A percentile compares a stretch with the other conserved stretches of the same genome.
These are phyloP conservation scores for Diabrotica virgifera DNA, from an alignment of 1,140 invertebrate genomes.

Conservation along the genomic window DNA sequence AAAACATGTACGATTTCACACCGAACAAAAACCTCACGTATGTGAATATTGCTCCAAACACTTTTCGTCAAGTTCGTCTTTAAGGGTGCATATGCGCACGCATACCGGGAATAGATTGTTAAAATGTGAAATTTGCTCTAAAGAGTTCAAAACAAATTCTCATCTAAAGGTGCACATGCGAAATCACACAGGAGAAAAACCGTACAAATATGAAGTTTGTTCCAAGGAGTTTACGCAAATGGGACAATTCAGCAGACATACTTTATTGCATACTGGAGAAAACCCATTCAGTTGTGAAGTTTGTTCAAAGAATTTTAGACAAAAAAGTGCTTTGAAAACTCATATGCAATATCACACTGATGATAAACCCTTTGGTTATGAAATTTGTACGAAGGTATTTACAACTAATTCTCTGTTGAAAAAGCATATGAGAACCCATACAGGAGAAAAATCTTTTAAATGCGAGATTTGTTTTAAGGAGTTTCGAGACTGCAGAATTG, in stretches of 20 bases:
- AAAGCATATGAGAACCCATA: neutral
- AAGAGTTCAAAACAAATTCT: neutral
- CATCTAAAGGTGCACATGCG: too few species aligned
- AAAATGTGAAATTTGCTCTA: conserved; percentile 42
- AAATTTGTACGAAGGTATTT: conserved; percentile 7
- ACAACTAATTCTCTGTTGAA: neutral
- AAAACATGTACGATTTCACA: conserved; percentile 71
- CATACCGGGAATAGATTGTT: conserved; percentile 55
- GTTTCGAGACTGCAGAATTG: too few species aligned
- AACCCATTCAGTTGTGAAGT: neutral
- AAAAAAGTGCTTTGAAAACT: neutral
- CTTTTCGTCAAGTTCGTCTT: conserved; percentile 55
- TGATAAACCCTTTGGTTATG: neutral
- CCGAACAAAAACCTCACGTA: conserved; percentile 68
- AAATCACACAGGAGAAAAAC: too few species aligned
- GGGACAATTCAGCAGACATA: neutral
- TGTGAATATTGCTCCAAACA: conserved; percentile 63
- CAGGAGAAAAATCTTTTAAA: too few species aligned
- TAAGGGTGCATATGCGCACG: conserved; percentile 50
- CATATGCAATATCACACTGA: neutral
- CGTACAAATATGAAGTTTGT: conserved; percentile 49
- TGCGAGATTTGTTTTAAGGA: too few species aligned
- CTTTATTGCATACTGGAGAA: neutral
- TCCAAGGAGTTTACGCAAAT: conserved; percentile 48
- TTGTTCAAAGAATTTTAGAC: neutral